Conservation (phyloP, 1,140 invertebrate genomes). For the Panagrolaimus sp. region DNA sequence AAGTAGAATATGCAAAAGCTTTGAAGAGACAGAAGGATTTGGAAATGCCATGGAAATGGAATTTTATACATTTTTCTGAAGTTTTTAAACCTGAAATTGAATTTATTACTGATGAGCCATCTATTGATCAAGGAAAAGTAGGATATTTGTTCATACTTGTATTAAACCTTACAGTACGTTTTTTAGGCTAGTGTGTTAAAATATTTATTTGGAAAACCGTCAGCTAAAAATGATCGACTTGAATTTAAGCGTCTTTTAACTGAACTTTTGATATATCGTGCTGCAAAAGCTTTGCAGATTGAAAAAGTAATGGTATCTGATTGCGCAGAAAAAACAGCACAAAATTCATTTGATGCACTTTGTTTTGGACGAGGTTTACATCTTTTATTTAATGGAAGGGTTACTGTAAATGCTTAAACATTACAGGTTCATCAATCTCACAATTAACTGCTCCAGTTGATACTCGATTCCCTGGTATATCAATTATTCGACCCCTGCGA, state of each 20-base stretch:
- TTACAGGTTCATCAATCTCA: neutral
- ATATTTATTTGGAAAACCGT: neutral
- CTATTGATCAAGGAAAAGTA: neutral
- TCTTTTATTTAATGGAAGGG: no score
- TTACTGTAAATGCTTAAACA: neutral
- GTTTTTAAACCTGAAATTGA: neutral
- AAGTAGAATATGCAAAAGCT: neutral
- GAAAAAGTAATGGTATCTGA: conserved; percentile 6
- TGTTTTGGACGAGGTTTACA: conserved; percentile 12
- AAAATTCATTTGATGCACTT: conserved; percentile 6
- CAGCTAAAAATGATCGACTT: neutral
- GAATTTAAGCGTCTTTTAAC: neutral
- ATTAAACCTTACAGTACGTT: neutral
- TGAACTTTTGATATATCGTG: neutral
- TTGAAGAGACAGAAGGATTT: neutral
- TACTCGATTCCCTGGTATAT: neutral
- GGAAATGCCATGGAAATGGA: neutral
- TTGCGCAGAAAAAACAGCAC: neutral
- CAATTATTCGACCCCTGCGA: neutral
- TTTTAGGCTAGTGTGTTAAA: conserved; percentile 1
- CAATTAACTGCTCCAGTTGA: neutral
- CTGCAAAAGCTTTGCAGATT: neutral
- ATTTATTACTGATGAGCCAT: neutral
- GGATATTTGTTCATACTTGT: no score
- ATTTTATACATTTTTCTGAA: neutral